Conservation (phyloP, 2,888 invertebrate species). For the Agapetus fuscipes region DNA sequence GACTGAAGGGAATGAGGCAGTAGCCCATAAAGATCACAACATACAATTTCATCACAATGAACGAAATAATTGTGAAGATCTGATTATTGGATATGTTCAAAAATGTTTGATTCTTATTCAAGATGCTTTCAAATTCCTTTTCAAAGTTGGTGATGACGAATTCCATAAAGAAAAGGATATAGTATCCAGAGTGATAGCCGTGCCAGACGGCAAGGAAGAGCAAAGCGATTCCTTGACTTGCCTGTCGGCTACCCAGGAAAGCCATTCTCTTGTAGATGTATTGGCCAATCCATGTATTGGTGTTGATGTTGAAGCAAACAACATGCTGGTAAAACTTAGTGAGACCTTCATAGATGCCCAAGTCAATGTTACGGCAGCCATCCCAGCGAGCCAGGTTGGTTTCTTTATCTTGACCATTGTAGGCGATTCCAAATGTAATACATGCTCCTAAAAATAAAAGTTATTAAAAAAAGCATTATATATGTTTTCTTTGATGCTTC, state of each 20-base stretch:
- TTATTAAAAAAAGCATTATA: too few relatives aligned
- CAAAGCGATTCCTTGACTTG: slow-evolving; percentile 76
- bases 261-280: slow-evolving; percentile 90
- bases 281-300: slow-evolving; percentile 89
- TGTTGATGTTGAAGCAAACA: slow-evolving; percentile 89
- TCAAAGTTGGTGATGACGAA: slow-evolving; percentile 81
- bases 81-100: slow-evolving; percentile 35
- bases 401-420: slow-evolving; percentile 53
- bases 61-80: slow-evolving; percentile 36
- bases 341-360: slow-evolving; percentile 72
- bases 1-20: slow-evolving; percentile 64
- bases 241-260: slow-evolving; percentile 72
- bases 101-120: slow-evolving; percentile 43
- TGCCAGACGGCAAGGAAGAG: slow-evolving; percentile 93
- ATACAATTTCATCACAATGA: slow-evolving; percentile 57
- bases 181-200: slow-evolving; percentile 91
- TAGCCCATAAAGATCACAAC: slow-evolving; percentile 78
- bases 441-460: slow-evolving; percentile 35
- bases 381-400: slow-evolving; percentile 65
- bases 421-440: slow-evolving; percentile 66
- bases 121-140: slow-evolving; percentile 56
- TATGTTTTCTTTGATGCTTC: too few relatives aligned
- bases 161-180: slow-evolving; percentile 85
- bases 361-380: slow-evolving; percentile 81
- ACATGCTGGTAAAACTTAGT: slow-evolving; percentile 82